Evolutionary conservation across 2,113 vertebrate genomes (phyloP).

Genomic region (Elephas maximus): DNA sequence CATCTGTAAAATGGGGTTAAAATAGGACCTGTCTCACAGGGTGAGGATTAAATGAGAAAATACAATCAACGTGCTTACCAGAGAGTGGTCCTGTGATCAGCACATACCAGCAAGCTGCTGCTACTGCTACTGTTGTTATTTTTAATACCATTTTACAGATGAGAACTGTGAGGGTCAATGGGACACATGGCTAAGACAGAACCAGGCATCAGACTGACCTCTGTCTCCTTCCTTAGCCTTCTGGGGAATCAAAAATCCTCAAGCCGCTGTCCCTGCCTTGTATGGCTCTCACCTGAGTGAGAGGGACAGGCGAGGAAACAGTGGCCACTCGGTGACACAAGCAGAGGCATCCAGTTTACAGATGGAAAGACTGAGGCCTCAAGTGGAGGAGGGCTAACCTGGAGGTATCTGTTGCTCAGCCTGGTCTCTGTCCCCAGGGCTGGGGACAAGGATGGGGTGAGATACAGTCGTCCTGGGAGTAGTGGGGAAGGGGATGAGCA

Average conservation of each 20-base stretch:
- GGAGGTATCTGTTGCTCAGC: neutral
- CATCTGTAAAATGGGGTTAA: neutral
- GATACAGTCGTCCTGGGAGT: neutral
- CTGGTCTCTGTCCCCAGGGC: neutral
- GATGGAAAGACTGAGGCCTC: neutral
- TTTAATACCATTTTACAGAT: neutral
- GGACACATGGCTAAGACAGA: neutral
- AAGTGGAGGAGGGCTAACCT: too few species aligned
- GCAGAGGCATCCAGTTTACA: neutral
- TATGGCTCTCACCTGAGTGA: neutral
- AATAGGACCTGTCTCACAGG: too few species aligned
- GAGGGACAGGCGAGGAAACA: neutral
- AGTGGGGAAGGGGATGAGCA: neutral
- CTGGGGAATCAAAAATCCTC: neutral
- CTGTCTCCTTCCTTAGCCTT: neutral
- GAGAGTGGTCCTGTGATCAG: too few species aligned
- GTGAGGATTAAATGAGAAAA: neutral
- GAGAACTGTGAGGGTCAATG: neutral
- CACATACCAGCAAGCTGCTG: neutral
- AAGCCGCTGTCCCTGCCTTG: neutral
- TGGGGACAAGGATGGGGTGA: neutral
- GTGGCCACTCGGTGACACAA: neutral
- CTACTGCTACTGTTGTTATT: too few species aligned
- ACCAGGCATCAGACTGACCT: neutral
- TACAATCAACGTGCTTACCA: neutral